A percentile compares a stretch with the other conserved stretches of the same genome.
Conservation (phyloP, 2,113 vertebrate species). For the Eretmochelys imbricata region DNA sequence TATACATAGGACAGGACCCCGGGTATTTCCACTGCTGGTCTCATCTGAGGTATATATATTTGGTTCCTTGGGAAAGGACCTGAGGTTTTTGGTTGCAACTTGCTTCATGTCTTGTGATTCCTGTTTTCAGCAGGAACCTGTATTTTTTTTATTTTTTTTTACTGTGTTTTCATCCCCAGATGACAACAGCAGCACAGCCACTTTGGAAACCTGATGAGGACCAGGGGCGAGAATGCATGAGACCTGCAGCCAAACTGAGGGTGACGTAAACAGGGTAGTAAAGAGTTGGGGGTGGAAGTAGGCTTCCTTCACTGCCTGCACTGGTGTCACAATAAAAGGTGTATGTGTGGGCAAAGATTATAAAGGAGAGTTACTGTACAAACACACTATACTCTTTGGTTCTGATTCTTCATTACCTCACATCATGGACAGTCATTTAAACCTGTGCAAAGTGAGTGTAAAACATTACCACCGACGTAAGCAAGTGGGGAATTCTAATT, state of each 20-base stretch:
- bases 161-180: neutral
- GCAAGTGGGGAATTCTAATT: neutral
- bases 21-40: neutral
- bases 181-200: neutral
- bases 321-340: neutral
- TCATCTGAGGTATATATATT: neutral
- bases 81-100: neutral
- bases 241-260: neutral
- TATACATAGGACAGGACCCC: neutral
- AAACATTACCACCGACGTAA: neutral
- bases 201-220: neutral
- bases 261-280: neutral
- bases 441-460: neutral
- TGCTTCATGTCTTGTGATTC: neutral
- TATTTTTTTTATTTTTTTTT: neutral
- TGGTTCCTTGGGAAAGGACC: neutral
- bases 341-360: fast-evolving
- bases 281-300: neutral
- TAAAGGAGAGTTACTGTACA: neutral
- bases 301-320: neutral
- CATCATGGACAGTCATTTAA: neutral
- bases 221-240: neutral
- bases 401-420: neutral
- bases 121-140: fast-evolving
- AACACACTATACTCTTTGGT: neutral